A percentile compares a stretch with the other conserved stretches of the same genome.
Evolutionary conservation across 1,140 invertebrate genomes (phyloP).

Genomic region (Pachyrhynchus sulphureomaculatus): DNA sequence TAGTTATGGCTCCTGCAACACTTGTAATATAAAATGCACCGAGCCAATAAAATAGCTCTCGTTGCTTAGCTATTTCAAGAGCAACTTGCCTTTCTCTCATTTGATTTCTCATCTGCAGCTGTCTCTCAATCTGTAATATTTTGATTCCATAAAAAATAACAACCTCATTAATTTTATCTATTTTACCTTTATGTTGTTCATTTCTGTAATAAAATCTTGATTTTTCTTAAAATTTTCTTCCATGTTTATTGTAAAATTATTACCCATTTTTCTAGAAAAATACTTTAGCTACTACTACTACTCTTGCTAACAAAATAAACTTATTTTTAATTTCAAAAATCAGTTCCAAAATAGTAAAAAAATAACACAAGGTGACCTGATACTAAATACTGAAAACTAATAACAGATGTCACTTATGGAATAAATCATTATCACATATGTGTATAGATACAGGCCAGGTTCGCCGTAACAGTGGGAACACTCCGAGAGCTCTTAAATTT

Average conservation of each 20-base stretch:
- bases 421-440: no score
- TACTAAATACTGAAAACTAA: no score
- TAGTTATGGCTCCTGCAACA: slow-evolving; percentile 57
- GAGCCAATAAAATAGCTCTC: slow-evolving; percentile 74
- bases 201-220: slow-evolving; percentile 69
- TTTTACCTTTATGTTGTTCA: slow-evolving; percentile 65
- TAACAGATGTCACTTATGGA: no score
- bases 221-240: slow-evolving; percentile 61
- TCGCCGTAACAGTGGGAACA: no score
- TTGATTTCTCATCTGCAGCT: slow-evolving; percentile 79
- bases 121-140: slow-evolving; percentile 62
- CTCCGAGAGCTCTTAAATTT: no score
- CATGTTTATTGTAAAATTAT: slow-evolving; percentile 40
- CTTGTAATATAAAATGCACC: slow-evolving; percentile 67
- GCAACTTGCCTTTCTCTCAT: slow-evolving; percentile 73
- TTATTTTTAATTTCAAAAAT: no score
- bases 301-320: no score
- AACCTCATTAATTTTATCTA: slow-evolving; percentile 7
- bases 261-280: slow-evolving; percentile 45
- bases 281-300: no score
- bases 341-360: no score
- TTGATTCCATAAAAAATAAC: slow-evolving; percentile 15
- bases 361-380: no score
- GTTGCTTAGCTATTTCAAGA: slow-evolving; percentile 66
- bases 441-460: no score